Conservation (phyloP, 1,140 invertebrate genomes). For the Psilanteris sp. region DNA sequence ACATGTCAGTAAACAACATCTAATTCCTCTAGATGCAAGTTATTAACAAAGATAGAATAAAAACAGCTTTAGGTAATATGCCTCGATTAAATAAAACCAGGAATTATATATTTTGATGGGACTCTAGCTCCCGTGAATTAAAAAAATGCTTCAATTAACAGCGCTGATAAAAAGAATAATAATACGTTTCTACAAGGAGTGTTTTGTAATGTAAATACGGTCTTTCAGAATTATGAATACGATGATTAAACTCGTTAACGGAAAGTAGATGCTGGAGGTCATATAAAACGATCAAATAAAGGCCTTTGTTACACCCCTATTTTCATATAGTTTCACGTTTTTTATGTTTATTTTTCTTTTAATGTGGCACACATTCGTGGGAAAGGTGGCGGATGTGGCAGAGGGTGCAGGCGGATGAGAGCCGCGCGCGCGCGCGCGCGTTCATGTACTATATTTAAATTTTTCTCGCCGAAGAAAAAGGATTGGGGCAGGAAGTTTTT, state of each 20-base stretch:
- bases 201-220: conserved; percentile 59
- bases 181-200: conserved; percentile 28
- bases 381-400: conserved; percentile 66
- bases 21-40: too few relatives aligned
- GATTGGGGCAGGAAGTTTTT: conserved; percentile 54
- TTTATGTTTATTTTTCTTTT: conserved; percentile 67
- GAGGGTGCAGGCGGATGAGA: conserved; percentile 60
- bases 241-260: conserved; percentile 56
- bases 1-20: too few relatives aligned
- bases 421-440: conserved; percentile 12
- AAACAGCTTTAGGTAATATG: too few relatives aligned
- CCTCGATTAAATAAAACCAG: too few relatives aligned
- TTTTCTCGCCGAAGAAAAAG: conserved; percentile 63
- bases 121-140: conserved; percentile 33
- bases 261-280: conserved; percentile 50
- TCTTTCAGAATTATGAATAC: conserved; percentile 40
- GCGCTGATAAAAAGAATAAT: conserved; percentile 21
- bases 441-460: conserved; percentile 73
- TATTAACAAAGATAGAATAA: too few relatives aligned
- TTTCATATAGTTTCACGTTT: conserved; percentile 64
- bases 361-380: conserved; percentile 73
- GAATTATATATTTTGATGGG: too few relatives aligned
- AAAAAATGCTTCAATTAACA: conserved; percentile 47
- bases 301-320: conserved; percentile 65
- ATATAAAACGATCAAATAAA: conserved; percentile 45